These are phyloP conservation scores for Tortrix viridana DNA, from an alignment of 2,888 invertebrate genomes.

Conservation along the genomic window DNA sequence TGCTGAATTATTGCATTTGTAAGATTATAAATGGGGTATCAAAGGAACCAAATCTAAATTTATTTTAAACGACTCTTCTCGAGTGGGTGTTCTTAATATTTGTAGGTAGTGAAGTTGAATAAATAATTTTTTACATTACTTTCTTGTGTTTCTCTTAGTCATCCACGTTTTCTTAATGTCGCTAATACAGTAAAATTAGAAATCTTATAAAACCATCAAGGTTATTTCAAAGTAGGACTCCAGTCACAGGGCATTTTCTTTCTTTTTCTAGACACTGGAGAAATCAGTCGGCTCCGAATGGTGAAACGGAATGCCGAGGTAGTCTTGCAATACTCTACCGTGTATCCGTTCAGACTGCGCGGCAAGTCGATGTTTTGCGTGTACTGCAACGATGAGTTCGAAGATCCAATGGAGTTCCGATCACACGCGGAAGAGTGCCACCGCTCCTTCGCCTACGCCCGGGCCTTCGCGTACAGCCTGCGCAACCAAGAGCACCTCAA, in stretches of 20 bases:
- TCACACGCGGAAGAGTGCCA: slow-evolving; percentile 62
- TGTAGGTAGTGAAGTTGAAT: no score
- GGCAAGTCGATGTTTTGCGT: slow-evolving; percentile 67
- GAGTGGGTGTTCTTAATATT: no score
- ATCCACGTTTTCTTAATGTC: no score
- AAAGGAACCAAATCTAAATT: no score
- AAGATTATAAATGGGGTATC: no score
- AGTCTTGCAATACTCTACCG: slow-evolving; percentile 70
- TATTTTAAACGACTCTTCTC: no score
- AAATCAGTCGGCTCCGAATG: slow-evolving; percentile 51
- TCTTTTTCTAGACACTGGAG: slow-evolving; percentile 72
- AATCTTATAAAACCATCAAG: neutral
- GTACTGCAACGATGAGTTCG: slow-evolving; percentile 70
- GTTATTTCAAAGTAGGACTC: slow-evolving; percentile 36
- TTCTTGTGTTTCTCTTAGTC: no score
- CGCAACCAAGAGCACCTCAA: slow-evolving; percentile 64
- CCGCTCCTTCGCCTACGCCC: slow-evolving; percentile 58
- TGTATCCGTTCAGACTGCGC: slow-evolving; percentile 71
- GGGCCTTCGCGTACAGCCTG: slow-evolving; percentile 66
- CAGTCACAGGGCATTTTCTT: slow-evolving; percentile 58
- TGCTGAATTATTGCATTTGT: neutral
- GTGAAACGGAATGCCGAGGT: slow-evolving; percentile 72
- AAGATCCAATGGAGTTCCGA: slow-evolving; percentile 62
- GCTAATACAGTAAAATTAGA: neutral
- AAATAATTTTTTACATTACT: no score